phyloP scores from a whole-genome alignment of 2,113 vertebrate species.

The Poecile atricapillus region DNA sequence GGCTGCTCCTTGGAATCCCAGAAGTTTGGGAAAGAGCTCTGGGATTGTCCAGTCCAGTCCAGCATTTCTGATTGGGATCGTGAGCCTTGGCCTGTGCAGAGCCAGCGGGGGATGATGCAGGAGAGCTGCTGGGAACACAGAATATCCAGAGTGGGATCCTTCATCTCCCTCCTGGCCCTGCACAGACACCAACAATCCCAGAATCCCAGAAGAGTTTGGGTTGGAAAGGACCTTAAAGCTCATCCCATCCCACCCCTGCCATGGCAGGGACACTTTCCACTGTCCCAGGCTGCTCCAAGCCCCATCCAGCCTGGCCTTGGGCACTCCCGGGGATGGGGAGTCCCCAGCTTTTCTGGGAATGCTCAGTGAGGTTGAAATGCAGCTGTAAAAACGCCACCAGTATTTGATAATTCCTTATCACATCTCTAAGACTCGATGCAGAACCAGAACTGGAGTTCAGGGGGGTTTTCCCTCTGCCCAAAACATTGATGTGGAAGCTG shows the following conservation, averaged over 20 bases:
- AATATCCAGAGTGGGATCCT: background rate
- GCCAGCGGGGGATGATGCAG: background rate
- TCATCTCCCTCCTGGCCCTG: background rate
- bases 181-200: background rate
- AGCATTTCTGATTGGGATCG: fast-evolving
- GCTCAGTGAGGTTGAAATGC: background rate
- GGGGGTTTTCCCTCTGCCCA: background rate
- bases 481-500: background rate
- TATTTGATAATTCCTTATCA: background rate
- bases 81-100: background rate
- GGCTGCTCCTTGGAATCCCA: background rate
- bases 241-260: background rate
- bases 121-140: background rate
- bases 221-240: too few species aligned
- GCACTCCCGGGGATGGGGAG: background rate
- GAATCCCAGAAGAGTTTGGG: background rate
- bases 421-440: fast-evolving
- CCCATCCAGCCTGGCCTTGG: fast-evolving
- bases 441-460: background rate
- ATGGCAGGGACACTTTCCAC: background rate
- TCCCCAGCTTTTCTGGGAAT: background rate
- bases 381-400: background rate
- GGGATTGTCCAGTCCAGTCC: background rate
- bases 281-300: background rate
- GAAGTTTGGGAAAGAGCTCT: background rate